Evolutionary conservation across 2,888 invertebrate species (phyloP).

Genomic region (Catocala sponsa): DNA sequence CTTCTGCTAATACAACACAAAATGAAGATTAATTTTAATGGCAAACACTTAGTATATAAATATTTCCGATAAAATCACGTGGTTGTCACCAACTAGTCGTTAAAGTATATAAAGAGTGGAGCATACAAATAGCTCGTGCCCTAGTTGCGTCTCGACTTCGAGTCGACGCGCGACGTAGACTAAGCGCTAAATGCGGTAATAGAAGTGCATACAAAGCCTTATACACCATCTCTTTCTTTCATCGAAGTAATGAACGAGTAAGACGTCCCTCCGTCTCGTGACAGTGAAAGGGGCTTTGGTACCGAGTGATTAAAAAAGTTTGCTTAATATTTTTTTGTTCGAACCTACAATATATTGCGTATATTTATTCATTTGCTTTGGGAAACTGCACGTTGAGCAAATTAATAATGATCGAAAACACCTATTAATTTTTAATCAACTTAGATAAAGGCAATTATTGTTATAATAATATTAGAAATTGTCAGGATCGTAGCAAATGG

Average conservation of each 20-base stretch:
- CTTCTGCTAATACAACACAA: too few species aligned
- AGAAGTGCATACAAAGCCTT: slow-evolving; percentile 46
- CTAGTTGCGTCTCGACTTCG: slow-evolving; percentile 38
- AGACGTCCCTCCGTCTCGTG: slow-evolving; percentile 47
- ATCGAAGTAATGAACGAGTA: slow-evolving; percentile 23
- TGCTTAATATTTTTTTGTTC: not conserved
- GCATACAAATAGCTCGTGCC: slow-evolving; percentile 35
- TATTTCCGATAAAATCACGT: slow-evolving; percentile 7
- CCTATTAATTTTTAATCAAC: not conserved
- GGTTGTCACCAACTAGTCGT: slow-evolving; percentile 28
- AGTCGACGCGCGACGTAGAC: slow-evolving; percentile 34
- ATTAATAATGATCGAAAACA: not conserved
- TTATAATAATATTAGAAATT: too few species aligned
- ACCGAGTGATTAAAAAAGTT: slow-evolving; percentile 46
- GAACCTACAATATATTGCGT: not conserved
- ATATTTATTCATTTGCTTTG: not conserved
- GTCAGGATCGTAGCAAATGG: too few species aligned
- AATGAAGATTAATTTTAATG: too few species aligned
- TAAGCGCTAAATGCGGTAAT: slow-evolving; percentile 51
- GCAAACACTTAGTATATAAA: too few species aligned
- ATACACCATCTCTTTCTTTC: slow-evolving; percentile 36
- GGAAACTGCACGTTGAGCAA: not conserved
- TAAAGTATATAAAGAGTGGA: slow-evolving; percentile 25
- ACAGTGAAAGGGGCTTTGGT: slow-evolving; percentile 67
- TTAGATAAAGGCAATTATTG: too few species aligned